Percentiles rank a stretch among this genome's conserved stretches.
These are phyloP conservation scores for Oncopodura yosiiana DNA, from an alignment of 1,140 invertebrate species.

Conservation along the genomic window DNA sequence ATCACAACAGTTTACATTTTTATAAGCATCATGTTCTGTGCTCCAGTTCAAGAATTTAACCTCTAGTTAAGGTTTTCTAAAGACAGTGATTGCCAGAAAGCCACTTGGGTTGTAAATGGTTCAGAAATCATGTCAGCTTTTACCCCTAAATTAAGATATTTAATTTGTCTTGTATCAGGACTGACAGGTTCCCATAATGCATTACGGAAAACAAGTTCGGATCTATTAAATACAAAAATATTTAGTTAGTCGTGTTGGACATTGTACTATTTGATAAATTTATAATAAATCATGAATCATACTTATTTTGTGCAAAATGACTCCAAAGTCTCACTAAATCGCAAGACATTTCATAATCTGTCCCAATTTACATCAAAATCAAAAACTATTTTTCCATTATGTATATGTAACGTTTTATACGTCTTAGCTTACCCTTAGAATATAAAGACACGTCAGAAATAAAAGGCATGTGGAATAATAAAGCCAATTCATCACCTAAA, in stretches of 20 bases:
- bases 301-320: conserved; percentile 22
- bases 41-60: no score
- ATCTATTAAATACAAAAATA: no score
- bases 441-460: no score
- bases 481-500: conserved; percentile 25
- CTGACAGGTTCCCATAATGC: conserved; percentile 9
- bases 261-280: no score
- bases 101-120: conserved; percentile 15
- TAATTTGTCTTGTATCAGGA: not conserved
- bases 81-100: conserved; percentile 17
- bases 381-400: no score
- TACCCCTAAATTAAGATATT: conserved; percentile 17
- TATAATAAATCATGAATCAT: no score
- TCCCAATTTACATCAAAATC: conserved; percentile 11
- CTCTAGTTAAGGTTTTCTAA: no score
- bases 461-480: conserved; percentile 31
- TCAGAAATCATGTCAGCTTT: conserved; percentile 13
- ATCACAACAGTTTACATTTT: no score
- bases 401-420: no score
- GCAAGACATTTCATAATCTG: conserved; percentile 31
- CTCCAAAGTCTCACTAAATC: conserved; percentile 27
- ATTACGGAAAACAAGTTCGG: conserved; percentile 6
- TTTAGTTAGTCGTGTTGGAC: no score
- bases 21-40: no score
- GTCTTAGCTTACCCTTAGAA: no score